Conservation (phyloP, 2,113 vertebrate species). For the Trichomycterus rosablanca region DNA sequence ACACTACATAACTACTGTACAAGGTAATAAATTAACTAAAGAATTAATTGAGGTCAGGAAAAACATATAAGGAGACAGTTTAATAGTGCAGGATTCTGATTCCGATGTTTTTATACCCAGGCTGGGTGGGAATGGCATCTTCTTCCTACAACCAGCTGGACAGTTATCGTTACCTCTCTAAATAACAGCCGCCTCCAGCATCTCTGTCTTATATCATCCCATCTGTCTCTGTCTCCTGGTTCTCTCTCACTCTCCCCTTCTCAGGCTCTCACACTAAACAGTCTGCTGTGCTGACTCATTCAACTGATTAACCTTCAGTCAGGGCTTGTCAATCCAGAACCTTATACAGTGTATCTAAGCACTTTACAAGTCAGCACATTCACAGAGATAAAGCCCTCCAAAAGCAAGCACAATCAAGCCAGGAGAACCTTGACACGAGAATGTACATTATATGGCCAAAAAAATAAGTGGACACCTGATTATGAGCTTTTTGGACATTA, state of each 20-base stretch:
- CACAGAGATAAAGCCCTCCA: too few species aligned
- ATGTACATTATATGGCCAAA: too few species aligned
- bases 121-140: not conserved
- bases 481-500: too few species aligned
- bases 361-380: conserved; percentile 9
- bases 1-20: too few species aligned
- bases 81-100: too few species aligned
- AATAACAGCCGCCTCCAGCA: conserved; percentile 14
- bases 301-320: conserved; percentile 27
- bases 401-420: too few species aligned
- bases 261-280: conserved; percentile 12
- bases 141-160: conserved; percentile 16
- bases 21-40: too few species aligned
- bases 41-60: too few species aligned
- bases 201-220: not conserved
- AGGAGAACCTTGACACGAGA: too few species aligned
- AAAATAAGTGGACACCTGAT: too few species aligned
- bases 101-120: too few species aligned
- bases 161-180: conserved; percentile 18
- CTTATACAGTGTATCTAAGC: conserved; percentile 22
- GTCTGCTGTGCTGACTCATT: conserved; percentile 32
- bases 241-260: conserved; percentile 1
- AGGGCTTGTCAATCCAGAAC: not conserved
- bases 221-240: not conserved
- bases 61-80: too few species aligned